Evolutionary conservation across 2,113 vertebrate genomes (phyloP).

Genomic region (Microtus oregoni): DNA sequence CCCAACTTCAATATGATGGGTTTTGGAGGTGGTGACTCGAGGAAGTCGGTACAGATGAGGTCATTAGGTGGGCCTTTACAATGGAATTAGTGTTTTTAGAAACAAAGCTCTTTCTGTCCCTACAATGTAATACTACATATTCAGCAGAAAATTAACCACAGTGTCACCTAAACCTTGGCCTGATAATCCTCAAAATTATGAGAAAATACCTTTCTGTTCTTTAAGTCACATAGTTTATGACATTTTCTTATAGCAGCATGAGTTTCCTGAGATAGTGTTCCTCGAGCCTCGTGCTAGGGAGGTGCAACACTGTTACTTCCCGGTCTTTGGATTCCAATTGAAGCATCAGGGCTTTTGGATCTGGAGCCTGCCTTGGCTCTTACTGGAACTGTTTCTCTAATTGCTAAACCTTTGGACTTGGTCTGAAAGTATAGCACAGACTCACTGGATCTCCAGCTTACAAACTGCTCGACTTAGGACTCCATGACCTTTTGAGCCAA

Average conservation of each 20-base stretch:
- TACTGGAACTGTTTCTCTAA: background rate
- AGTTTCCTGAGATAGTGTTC: background rate
- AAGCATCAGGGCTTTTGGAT: background rate
- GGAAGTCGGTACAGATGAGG: background rate
- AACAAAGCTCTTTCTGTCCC: background rate
- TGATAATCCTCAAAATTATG: background rate
- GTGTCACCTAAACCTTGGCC: background rate
- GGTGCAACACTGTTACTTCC: background rate
- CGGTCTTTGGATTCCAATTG: background rate
- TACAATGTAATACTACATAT: background rate
- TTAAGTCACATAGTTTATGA: background rate
- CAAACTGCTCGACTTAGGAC: background rate
- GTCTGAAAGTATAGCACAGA: background rate
- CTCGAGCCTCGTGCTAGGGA: background rate
- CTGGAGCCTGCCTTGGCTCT: background rate
- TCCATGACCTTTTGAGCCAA: background rate
- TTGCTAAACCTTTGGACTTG: background rate
- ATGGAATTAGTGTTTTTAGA: background rate
- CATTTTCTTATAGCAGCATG: background rate
- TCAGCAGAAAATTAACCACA: background rate
- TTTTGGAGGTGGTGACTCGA: background rate
- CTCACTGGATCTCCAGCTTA: background rate
- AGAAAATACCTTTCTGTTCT: background rate
- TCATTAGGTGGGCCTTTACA: background rate
- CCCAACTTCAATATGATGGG: background rate